phyloP scores from a whole-genome alignment of 2,797 vertebrate genomes.

The Protonibea diacanthus region DNA sequence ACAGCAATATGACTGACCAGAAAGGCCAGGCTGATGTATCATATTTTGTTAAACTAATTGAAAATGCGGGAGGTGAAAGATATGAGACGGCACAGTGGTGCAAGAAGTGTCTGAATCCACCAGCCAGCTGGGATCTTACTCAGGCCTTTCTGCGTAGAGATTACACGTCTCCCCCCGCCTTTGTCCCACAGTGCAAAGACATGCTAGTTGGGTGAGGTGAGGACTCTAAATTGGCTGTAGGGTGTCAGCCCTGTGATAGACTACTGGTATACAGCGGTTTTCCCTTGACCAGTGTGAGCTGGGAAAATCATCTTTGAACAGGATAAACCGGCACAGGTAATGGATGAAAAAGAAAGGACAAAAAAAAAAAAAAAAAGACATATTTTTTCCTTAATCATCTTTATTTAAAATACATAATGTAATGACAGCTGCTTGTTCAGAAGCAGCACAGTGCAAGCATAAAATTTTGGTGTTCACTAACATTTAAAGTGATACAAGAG shows the following conservation, averaged over 20 bases:
- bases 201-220: not conserved
- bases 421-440: slow-evolving; percentile 64
- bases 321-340: not conserved
- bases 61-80: slow-evolving; percentile 2
- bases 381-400: slow-evolving; percentile 57
- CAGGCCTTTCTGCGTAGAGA: not conserved
- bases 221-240: not conserved
- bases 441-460: slow-evolving; percentile 76
- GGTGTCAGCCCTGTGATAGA: not conserved
- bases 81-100: not conserved
- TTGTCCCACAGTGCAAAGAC: not conserved
- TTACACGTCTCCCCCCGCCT: not conserved
- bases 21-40: not conserved
- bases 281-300: not conserved
- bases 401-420: slow-evolving; percentile 81
- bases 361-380: slow-evolving; percentile 1
- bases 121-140: not conserved
- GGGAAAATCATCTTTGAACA: not conserved
- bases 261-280: not conserved
- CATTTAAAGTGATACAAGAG: slow-evolving; percentile 61
- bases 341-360: not conserved
- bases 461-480: slow-evolving; percentile 64
- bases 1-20: no score
- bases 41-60: not conserved
- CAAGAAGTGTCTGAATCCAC: not conserved